Percentiles rank a stretch among this genome's conserved stretches.
phyloP scores from a whole-genome alignment of 2,888 invertebrate genomes.

The Nephrocerus scutellatus region DNA sequence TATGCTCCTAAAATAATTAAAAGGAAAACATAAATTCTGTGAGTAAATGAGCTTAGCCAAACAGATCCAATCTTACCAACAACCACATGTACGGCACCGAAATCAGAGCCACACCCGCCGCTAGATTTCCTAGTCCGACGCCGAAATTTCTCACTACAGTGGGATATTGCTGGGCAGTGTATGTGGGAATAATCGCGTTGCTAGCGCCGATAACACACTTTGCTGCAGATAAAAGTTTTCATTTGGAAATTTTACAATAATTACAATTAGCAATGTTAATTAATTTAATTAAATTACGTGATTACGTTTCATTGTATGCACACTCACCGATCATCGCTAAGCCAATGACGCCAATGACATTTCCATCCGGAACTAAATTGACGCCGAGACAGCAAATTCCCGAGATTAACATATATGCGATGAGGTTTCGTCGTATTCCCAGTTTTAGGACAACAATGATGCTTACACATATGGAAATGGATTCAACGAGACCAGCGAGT shows the following conservation, averaged over 20 bases:
- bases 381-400: slow-evolving; percentile 62
- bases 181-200: slow-evolving; percentile 71
- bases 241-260: slow-evolving; percentile 15
- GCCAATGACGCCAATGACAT: slow-evolving; percentile 57
- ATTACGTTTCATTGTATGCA: too few species aligned
- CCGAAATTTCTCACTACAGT: slow-evolving; percentile 64
- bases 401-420: slow-evolving; percentile 60
- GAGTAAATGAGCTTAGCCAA: neutral
- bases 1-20: slow-evolving; percentile 41
- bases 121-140: slow-evolving; percentile 66
- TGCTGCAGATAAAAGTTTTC: slow-evolving; percentile 37
- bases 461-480: slow-evolving; percentile 65
- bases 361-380: slow-evolving; percentile 51
- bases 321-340: slow-evolving; percentile 61
- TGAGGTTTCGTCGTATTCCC: slow-evolving; percentile 63
- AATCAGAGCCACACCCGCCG: slow-evolving; percentile 70
- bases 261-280: neutral
- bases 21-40: slow-evolving; percentile 2
- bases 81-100: slow-evolving; percentile 72
- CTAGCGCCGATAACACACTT: slow-evolving; percentile 71
- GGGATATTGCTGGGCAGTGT: slow-evolving; percentile 65
- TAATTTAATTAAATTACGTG: neutral
- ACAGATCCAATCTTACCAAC: slow-evolving; percentile 52
- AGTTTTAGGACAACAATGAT: slow-evolving; percentile 64
- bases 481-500: slow-evolving; percentile 63